These are phyloP conservation scores for Brachypteracias leptosomus DNA, from an alignment of 2,113 vertebrate genomes.

Conservation along the genomic window DNA sequence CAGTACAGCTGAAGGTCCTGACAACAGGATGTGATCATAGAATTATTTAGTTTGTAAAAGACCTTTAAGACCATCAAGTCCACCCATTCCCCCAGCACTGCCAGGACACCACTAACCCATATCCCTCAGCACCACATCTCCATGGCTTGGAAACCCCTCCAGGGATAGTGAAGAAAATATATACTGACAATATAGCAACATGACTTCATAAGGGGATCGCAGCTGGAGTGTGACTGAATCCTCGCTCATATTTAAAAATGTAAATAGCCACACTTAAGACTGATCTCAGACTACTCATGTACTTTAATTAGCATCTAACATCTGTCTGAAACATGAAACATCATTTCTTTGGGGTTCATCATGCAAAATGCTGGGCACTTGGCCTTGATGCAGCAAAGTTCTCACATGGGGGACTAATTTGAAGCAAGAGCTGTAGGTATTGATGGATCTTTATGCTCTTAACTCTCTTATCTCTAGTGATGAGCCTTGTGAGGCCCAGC, in stretches of 20 bases:
- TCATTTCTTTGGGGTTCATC: not conserved
- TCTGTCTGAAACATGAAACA: not conserved
- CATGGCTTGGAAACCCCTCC: not conserved
- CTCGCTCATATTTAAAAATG: not conserved
- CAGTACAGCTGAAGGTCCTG: not conserved
- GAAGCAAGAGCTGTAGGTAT: not conserved
- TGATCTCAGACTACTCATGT: not conserved
- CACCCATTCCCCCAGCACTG: not conserved
- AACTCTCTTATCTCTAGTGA: not conserved
- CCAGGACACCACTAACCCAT: not conserved
- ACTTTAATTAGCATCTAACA: conserved; percentile 15
- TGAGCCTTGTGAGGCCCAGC: not conserved
- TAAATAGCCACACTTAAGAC: not conserved
- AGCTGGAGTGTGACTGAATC: not conserved
- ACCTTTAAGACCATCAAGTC: not conserved
- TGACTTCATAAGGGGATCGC: not conserved
- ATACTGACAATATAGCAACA: not conserved
- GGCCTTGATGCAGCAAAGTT: not conserved
- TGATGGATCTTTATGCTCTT: not conserved
- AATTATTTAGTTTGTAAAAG: not conserved
- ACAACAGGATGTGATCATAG: not conserved
- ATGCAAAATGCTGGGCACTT: not conserved
- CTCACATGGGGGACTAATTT: not conserved
- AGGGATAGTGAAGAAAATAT: not conserved
- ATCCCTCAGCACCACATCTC: not conserved